Conservation (phyloP, 2,113 vertebrate genomes). For the Cryptoleucopteryx plumbea region DNA sequence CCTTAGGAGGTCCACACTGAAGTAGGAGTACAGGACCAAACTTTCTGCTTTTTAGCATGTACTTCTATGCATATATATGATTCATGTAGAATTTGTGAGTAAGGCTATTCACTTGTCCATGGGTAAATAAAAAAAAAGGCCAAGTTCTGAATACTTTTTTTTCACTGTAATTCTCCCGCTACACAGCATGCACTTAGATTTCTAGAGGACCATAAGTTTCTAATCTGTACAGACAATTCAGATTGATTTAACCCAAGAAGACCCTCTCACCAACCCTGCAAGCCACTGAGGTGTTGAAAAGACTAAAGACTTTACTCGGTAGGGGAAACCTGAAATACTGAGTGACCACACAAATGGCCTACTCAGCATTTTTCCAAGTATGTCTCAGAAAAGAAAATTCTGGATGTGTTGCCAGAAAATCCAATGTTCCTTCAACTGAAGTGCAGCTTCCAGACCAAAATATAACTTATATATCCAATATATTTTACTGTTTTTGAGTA, state of each 20-base stretch:
- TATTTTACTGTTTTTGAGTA: background rate
- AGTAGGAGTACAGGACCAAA: background rate
- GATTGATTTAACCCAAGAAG: background rate
- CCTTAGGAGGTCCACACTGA: background rate
- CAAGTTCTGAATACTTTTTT: background rate
- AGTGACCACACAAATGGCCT: background rate
- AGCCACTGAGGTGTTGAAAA: background rate
- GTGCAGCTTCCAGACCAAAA: background rate
- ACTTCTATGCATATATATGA: background rate
- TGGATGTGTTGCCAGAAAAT: background rate
- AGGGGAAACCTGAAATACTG: background rate
- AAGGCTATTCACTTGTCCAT: background rate
- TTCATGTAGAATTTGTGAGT: background rate
- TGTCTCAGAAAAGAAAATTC: background rate
- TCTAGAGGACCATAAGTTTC: background rate
- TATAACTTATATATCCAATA: background rate
- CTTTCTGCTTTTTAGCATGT: background rate
- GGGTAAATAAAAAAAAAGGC: background rate
- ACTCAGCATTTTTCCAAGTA: background rate
- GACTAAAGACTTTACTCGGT: background rate
- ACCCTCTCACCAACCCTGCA: background rate
- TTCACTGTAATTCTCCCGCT: background rate
- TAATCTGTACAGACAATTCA: background rate
- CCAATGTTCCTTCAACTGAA: background rate
- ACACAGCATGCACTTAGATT: background rate